Base-by-base conservation (phyloP, 2,113 vertebrate species). In the Rhinogobius similis region DNA sequence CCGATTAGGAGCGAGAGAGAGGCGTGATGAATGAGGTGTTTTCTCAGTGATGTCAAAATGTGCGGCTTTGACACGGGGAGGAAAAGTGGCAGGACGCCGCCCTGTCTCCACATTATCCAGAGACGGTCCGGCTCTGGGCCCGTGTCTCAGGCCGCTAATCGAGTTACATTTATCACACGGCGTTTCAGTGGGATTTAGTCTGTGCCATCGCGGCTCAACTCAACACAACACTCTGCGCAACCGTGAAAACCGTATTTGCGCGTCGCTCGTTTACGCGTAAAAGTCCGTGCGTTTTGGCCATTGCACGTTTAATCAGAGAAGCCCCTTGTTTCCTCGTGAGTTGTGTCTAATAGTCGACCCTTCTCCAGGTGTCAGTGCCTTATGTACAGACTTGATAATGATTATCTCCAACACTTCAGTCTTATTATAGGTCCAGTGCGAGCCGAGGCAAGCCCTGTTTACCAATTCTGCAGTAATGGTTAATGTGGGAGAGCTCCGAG, bases 11-110 rank as follows among this genome's bases (percentile, higher is more conserved):
- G n/a, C n/a, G n/a, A n/a, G 2, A 75, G 85, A 26, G 53, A 56
- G 18, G 56, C 23, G 73, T 91, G 91, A 92, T 90, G 83, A 88
- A 94, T 90, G 90, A 93, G 91, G 90, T 92, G 91, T 87, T 89
- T 86, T 86, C 62, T 56, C 73, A 82, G 68, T 55, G 39, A 76
- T 90, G 89, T 86, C 90, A 88, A 82, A 84, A 83, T 86, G 86
- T 87, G 86, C 90, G 62, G 87, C 78, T 86, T 78, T 79, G 89
- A 91, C 88, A 92, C 79, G 62, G 71, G 72, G 77, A 72, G 86
- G 81, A 85, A 86, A 86, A 82, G 87, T 82, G 86, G 80, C 80
- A 82, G 86, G 86, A 89, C 90, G 92, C 90, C 91, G 79, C 82
- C 63, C 82, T 87, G 91, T 92, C 91, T 91, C 88, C 82, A 69